phyloP scores from a whole-genome alignment of 1,140 invertebrate genomes.

The Caerostris darwini region DNA sequence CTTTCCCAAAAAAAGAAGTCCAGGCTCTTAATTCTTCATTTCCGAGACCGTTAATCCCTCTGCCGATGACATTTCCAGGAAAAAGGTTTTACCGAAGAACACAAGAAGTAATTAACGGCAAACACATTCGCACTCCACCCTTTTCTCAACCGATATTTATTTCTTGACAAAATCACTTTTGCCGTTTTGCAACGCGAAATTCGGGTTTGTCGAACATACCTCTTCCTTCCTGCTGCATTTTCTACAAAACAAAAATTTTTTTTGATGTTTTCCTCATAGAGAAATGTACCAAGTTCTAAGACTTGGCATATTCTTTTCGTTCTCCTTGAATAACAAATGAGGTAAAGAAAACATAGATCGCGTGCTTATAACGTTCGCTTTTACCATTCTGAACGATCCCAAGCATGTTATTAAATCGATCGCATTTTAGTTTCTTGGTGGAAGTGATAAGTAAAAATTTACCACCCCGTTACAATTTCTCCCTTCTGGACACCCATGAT shows the following conservation, averaged over 20 bases:
- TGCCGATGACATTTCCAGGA: background rate
- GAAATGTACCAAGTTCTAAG: background rate
- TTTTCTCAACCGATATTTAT: conserved; percentile 23
- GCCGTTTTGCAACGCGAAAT: background rate
- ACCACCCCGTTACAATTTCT: background rate
- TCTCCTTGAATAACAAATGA: conserved; percentile 12
- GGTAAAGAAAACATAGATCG: background rate
- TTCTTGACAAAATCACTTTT: conserved; percentile 17
- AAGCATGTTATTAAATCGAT: conserved; percentile 28
- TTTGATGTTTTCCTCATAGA: background rate
- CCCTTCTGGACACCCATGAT: conserved; percentile 13
- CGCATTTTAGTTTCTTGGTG: background rate
- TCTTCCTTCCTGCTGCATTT: background rate
- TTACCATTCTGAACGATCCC: background rate
- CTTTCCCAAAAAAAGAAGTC: background rate
- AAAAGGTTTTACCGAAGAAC: too few relatives aligned
- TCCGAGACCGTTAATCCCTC: background rate
- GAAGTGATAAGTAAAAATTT: conserved; percentile 23
- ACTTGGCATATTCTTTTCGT: background rate
- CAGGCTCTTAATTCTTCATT: conserved; percentile 4
- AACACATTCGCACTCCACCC: conserved; percentile 8
- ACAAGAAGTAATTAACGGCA: background rate
- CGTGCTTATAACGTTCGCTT: conserved; percentile 7
- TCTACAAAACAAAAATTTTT: background rate
- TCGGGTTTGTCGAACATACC: conserved; percentile 4